phyloP scores from a whole-genome alignment of 2,113 vertebrate species.

The Zeus faber region DNA sequence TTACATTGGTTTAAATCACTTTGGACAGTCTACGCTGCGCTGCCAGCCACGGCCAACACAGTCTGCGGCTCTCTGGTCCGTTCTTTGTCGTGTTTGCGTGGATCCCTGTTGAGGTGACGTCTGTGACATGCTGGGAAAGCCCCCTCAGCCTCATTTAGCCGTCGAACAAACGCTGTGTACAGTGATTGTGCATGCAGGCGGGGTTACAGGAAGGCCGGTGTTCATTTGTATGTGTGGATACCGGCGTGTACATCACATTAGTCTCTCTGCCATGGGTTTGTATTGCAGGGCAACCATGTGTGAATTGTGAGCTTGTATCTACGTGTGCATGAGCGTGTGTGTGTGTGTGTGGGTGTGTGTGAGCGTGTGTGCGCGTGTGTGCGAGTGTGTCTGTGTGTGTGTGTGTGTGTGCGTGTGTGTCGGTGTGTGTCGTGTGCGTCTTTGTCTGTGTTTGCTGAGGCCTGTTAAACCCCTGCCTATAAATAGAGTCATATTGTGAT shows the following conservation, averaged over 20 bases:
- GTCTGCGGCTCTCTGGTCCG: too few relatives aligned
- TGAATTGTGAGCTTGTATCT: background rate
- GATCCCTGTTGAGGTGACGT: too few relatives aligned
- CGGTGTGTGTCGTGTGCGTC: constrained; percentile 13
- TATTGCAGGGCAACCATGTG: too few relatives aligned
- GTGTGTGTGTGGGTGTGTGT: constrained; percentile 1
- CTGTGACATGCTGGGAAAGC: too few relatives aligned
- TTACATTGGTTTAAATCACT: background rate
- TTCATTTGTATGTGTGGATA: too few relatives aligned
- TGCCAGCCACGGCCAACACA: background rate
- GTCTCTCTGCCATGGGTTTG: too few relatives aligned
- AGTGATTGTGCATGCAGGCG: too few relatives aligned
- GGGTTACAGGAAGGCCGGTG: too few relatives aligned
- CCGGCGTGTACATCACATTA: too few relatives aligned
- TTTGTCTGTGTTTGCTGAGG: constrained; percentile 18
- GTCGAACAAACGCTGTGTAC: too few relatives aligned
- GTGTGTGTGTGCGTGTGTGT: constrained; percentile 12
- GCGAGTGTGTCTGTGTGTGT: constrained; percentile 8
- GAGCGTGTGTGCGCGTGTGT: background rate
- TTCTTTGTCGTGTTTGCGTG: too few relatives aligned
- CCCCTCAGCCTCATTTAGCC: too few relatives aligned
- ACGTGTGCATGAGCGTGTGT: constrained; percentile 6
- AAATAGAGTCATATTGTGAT: constrained; percentile 37
- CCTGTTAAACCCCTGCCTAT: constrained; percentile 36
- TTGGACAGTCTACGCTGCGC: background rate